Percentiles rank a stretch among this genome's conserved stretches.
Conservation (phyloP, 2,888 invertebrate species). For the Clostera curtula region DNA sequence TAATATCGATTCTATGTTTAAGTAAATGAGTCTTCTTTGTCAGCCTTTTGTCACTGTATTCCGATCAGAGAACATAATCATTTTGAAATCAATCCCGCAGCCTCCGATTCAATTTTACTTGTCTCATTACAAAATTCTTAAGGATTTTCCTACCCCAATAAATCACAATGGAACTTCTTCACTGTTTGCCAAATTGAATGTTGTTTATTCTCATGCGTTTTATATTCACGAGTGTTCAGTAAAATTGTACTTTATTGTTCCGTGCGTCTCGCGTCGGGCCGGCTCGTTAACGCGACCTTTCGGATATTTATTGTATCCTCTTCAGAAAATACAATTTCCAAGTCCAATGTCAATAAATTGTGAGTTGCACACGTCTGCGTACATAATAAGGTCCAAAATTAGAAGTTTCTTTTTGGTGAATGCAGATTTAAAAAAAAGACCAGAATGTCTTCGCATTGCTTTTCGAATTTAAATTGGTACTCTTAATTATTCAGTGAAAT, state of each 20-base stretch:
- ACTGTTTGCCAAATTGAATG: conserved; percentile 41
- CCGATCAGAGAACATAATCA: conserved; percentile 45
- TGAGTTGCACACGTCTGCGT: conserved; percentile 40
- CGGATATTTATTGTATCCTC: conserved; percentile 71
- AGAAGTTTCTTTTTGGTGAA: background rate
- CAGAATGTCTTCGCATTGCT: background rate
- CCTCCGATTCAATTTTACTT: conserved; percentile 22
- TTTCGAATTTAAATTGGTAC: no score
- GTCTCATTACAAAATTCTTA: conserved; percentile 27
- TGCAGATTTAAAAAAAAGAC: background rate
- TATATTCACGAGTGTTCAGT: conserved; percentile 51
- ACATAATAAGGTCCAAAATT: conserved; percentile 10
- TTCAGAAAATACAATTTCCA: conserved; percentile 70
- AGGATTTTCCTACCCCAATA: conserved; percentile 19
- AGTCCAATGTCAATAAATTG: conserved; percentile 58
- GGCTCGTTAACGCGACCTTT: conserved; percentile 72
- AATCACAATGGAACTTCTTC: conserved; percentile 26
- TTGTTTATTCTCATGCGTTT: conserved; percentile 37
- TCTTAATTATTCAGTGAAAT: no score
- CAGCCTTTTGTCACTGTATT: no score
- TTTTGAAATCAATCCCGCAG: conserved; percentile 36
- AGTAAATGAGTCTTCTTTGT: no score
- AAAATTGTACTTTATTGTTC: conserved; percentile 66
- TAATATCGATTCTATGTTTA: no score
- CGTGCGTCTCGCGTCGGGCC: conserved; percentile 52